Conservation (phyloP, 2,797 vertebrate species). For the Eulemur rubriventer region DNA sequence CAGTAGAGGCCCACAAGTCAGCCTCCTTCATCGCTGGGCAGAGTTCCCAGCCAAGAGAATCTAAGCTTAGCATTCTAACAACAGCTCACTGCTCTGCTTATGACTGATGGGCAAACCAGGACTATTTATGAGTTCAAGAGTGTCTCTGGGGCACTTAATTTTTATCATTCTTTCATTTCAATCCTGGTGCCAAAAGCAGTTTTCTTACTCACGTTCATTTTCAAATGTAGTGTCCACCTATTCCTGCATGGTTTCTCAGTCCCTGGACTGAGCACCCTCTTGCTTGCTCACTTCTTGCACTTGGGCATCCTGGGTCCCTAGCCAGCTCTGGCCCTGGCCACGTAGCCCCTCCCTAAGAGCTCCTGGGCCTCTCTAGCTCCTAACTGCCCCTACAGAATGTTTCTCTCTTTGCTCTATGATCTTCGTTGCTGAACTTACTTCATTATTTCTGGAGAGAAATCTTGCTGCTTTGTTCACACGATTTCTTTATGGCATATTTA, state of each 20-base stretch:
- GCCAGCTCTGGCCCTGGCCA: neutral
- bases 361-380: neutral
- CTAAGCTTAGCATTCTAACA: neutral
- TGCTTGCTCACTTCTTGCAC: neutral
- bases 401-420: neutral
- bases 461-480: neutral
- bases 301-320: neutral
- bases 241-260: neutral
- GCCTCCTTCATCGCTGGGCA: neutral
- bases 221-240: neutral
- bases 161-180: neutral
- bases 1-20: neutral
- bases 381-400: neutral
- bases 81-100: neutral
- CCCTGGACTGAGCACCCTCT: neutral
- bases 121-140: neutral
- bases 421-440: neutral
- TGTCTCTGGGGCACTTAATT: neutral
- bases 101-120: neutral
- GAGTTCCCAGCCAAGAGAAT: neutral
- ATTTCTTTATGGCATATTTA: neutral
- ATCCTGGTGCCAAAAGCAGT: neutral
- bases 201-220: neutral
- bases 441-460: neutral
- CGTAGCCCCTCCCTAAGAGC: neutral